phyloP scores from a whole-genome alignment of 1,140 invertebrate genomes.

The Lordiphosa mommai region DNA sequence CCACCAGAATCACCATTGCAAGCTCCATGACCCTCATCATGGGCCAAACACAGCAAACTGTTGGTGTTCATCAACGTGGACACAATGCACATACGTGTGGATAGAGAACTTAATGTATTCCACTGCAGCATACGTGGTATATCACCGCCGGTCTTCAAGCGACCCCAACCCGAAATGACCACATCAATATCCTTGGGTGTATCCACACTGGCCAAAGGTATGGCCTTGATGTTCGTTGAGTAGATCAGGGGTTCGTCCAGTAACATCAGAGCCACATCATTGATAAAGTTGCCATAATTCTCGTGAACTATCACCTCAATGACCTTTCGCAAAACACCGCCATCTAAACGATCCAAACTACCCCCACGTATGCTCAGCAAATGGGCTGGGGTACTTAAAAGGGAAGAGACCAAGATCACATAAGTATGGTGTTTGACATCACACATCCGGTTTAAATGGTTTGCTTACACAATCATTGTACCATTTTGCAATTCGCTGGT shows the following conservation, averaged over 20 bases:
- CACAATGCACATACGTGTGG: slow-evolving; percentile 4
- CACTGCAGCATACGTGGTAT: slow-evolving; percentile 41
- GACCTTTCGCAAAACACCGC: slow-evolving; percentile 35
- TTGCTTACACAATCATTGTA: slow-evolving; percentile 28
- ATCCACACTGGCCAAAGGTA: slow-evolving; percentile 50
- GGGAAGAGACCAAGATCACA: not conserved
- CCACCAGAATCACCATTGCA: slow-evolving; percentile 39
- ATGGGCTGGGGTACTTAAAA: slow-evolving; percentile 21
- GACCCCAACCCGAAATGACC: slow-evolving; percentile 81
- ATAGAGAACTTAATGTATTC: slow-evolving; percentile 36
- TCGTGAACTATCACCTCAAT: slow-evolving; percentile 61
- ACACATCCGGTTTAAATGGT: too few relatives aligned
- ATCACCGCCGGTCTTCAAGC: slow-evolving; percentile 40
- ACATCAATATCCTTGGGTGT: slow-evolving; percentile 27
- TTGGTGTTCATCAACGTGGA: slow-evolving; percentile 14
- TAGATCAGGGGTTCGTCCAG: slow-evolving; percentile 66
- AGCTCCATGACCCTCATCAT: slow-evolving; percentile 19
- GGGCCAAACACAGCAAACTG: slow-evolving; percentile 45
- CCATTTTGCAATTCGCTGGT: slow-evolving; percentile 13
- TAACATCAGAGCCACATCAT: slow-evolving; percentile 81
- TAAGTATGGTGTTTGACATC: not conserved
- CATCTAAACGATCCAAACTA: slow-evolving; percentile 28
- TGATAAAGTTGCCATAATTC: slow-evolving; percentile 54
- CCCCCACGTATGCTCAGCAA: slow-evolving; percentile 38
- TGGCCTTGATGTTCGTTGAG: slow-evolving; percentile 60